Evolutionary conservation across 2,888 invertebrate genomes (phyloP).

Genomic region (Tortricodes alternella): DNA sequence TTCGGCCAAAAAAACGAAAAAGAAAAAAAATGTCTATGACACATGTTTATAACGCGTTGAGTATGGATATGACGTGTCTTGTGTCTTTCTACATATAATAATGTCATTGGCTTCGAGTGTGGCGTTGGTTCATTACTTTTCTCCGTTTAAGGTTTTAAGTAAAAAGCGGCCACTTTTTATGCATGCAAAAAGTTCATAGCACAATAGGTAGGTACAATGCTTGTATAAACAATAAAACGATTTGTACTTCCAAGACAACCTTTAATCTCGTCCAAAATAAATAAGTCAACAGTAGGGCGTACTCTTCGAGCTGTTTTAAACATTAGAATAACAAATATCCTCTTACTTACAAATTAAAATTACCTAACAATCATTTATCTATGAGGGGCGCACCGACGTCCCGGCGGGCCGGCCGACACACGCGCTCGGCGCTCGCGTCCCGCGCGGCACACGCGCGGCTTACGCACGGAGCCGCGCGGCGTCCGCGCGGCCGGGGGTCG

Average conservation of each 20-base stretch:
- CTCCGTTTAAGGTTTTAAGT: no score
- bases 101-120: no score
- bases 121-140: no score
- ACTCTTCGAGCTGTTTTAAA: slow-evolving; percentile 77
- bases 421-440: background rate
- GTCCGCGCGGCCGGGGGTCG: background rate
- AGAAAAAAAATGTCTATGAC: no score
- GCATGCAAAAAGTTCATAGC: background rate
- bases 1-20: no score
- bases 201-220: no score
- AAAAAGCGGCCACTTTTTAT: no score
- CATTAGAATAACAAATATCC: slow-evolving; percentile 74
- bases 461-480: background rate
- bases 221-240: slow-evolving; percentile 39
- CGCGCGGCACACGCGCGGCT: background rate
- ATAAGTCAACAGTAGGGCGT: slow-evolving; percentile 78
- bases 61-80: no score
- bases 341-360: slow-evolving; percentile 58
- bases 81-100: no score
- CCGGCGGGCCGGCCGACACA: slow-evolving; percentile 49
- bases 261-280: slow-evolving; percentile 80
- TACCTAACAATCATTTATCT: slow-evolving; percentile 56
- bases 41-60: no score
- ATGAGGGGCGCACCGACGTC: slow-evolving; percentile 58
- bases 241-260: slow-evolving; percentile 73